A percentile compares a stretch with the other conserved stretches of the same genome.
Conservation (phyloP, 2,113 vertebrate species). For the Sisor rabdophorus region DNA sequence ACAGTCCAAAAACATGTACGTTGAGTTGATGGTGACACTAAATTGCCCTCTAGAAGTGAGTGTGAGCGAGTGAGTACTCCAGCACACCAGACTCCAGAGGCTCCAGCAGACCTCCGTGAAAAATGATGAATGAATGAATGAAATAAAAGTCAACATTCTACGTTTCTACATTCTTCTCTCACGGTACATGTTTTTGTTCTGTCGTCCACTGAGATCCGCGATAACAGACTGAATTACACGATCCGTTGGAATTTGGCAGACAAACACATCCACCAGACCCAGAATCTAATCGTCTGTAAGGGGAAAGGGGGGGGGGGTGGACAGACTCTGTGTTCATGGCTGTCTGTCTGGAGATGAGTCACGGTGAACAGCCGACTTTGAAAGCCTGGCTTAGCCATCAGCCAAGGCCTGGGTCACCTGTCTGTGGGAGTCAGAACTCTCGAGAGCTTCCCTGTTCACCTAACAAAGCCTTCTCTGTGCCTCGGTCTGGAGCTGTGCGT, state of each 20-base stretch:
- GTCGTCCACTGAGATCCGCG: neutral
- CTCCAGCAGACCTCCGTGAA: too few species aligned
- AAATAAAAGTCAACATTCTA: too few species aligned
- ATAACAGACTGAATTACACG: constrained; percentile 40
- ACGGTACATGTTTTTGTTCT: neutral
- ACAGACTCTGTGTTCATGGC: constrained; percentile 56
- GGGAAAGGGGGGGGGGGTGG: too few species aligned
- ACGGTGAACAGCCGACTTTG: constrained; percentile 64
- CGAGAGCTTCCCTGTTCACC: constrained; percentile 21
- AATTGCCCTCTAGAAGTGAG: too few species aligned
- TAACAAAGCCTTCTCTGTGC: constrained; percentile 40
- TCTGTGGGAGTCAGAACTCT: constrained; percentile 56
- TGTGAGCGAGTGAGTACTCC: too few species aligned
- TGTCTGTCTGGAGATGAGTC: constrained; percentile 66
- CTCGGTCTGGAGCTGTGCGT: neutral
- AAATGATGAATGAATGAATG: too few species aligned
- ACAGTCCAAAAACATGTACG: too few species aligned
- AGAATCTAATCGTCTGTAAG: constrained; percentile 46
- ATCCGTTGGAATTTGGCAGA: constrained; percentile 37
- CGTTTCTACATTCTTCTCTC: neutral
- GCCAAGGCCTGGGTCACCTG: constrained; percentile 64
- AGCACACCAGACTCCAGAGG: too few species aligned
- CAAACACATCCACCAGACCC: neutral
- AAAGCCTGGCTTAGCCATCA: constrained; percentile 69
- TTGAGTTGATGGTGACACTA: too few species aligned